Evolutionary conservation across 2,113 vertebrate species (phyloP).

Genomic region (Hippocampus guttulatus): DNA sequence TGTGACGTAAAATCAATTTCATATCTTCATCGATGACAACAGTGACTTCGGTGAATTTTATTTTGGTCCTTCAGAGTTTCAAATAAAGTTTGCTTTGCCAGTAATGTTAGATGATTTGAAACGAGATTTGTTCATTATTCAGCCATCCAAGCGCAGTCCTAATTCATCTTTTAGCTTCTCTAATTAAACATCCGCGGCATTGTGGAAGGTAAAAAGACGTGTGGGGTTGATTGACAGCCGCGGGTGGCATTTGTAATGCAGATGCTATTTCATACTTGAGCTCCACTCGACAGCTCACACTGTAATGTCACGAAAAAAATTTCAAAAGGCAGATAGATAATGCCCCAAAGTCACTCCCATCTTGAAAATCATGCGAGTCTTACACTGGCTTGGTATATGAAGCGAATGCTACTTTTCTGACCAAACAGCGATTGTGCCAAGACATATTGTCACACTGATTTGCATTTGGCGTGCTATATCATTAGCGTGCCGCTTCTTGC

Average conservation of each 20-base stretch:
- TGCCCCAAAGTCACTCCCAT: constrained; percentile 8
- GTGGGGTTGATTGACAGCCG: neutral
- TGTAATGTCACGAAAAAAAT: constrained; percentile 6
- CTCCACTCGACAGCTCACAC: constrained; percentile 6
- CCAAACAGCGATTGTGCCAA: too few relatives aligned
- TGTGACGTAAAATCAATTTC: constrained; percentile 3
- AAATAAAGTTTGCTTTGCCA: constrained; percentile 16
- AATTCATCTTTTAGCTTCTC: constrained; percentile 34
- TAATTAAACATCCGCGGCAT: constrained; percentile 45
- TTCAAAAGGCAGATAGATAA: constrained; percentile 5
- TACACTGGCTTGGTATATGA: neutral
- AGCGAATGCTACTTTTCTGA: neutral
- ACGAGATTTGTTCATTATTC: constrained; percentile 39
- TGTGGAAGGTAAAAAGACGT: neutral
- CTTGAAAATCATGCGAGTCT: neutral
- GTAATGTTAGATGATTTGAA: neutral
- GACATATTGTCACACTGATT: neutral
- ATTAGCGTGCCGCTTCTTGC: neutral
- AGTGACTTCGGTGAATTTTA: neutral
- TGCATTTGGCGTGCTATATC: neutral
- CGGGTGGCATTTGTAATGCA: constrained; percentile 14
- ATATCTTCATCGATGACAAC: neutral
- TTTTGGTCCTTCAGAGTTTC: neutral
- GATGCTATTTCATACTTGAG: constrained; percentile 1
- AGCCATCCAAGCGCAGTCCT: constrained; percentile 33